phyloP scores from a whole-genome alignment of 2,888 invertebrate genomes.

The Hedychridium roseum region DNA sequence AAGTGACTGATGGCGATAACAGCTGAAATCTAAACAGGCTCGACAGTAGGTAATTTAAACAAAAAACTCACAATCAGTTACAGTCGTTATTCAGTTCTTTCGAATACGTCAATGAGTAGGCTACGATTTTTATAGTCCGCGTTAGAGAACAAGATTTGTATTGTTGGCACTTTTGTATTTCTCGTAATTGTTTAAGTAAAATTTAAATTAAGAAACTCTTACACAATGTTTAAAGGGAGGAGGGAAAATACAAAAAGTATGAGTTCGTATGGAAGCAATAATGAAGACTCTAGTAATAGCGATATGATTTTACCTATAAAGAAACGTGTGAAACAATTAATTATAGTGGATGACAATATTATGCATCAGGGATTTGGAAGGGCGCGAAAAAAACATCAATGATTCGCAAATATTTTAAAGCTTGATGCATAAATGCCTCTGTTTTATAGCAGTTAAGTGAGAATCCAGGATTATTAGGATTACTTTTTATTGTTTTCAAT shows the following conservation, averaged over 20 bases:
- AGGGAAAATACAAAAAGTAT: constrained; percentile 5
- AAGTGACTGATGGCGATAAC: constrained; percentile 6
- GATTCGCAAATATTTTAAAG: constrained; percentile 19
- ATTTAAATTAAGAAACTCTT: constrained; percentile 4
- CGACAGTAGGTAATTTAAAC: neutral
- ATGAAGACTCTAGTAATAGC: constrained; percentile 19
- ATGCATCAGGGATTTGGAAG: constrained; percentile 22
- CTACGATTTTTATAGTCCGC: too few species aligned
- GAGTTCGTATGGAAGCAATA: constrained; percentile 7
- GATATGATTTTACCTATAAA: constrained; percentile 15
- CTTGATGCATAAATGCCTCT: constrained; percentile 12
- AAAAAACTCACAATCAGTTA: constrained; percentile 6
- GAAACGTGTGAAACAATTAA: constrained; percentile 14
- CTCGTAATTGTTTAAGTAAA: too few species aligned
- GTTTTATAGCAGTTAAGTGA: constrained; percentile 13
- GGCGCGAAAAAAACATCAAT: constrained; percentile 9
- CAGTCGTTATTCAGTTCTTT: constrained; percentile 9
- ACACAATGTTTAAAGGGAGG: constrained; percentile 10
- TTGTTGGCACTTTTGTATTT: too few species aligned
- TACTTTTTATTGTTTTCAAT: constrained; percentile 14
- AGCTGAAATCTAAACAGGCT: neutral
- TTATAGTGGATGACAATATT: constrained; percentile 16
- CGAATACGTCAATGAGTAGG: constrained; percentile 2
- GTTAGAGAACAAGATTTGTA: too few species aligned
- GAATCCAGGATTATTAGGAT: constrained; percentile 10